Evolutionary conservation across 2,113 vertebrate species (phyloP), one percentile per base, ranked within the genome.

Genomic region (Amblyopsis rosae): DNA sequence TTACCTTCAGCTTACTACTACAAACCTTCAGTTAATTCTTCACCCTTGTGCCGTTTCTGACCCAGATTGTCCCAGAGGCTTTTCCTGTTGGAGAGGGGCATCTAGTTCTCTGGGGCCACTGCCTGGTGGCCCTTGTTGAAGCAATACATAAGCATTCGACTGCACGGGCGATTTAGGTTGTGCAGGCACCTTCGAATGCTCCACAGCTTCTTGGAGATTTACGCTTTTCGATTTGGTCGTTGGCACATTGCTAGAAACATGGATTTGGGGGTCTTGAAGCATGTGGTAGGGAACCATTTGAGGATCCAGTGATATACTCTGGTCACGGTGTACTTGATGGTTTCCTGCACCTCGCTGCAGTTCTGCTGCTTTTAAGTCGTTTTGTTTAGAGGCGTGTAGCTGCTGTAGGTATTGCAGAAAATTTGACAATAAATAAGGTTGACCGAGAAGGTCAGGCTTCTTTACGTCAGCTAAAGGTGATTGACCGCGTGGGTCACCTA

Each of bases 41-140:
- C 53, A 45, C n/a, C 59, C 33, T 12, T 60, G 19, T 33, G 55
- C 32, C 17, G 11, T 15, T 66, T 32, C 67, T 56, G 60, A 48
- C 0, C 12, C 35, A 9, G 32, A 7, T 69, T 17, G 47, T 69
- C 33, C 70, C 51, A 62, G 0, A 62, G 46, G 10, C 9, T 13
- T 54, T 63, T 69, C 32, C 59, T 48, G n/a, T 72, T 67, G n/a
- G 6, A 15, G 7, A 48, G 17, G 3, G 62, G 61, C 0, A 64
- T 50, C 0, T 4, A 48, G 49, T 47, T 12, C 7, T 12, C 8
- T 62, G 0, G 53, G 45, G 32, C 74, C 61, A 46, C 50, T 69
- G 16, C 67, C 72, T 50, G 82, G 81, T 58, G 82, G 85, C 4
- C 76, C 81, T 41, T 69, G 56, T 50, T 84, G 73, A 9, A 87